Percentiles rank a stretch among this genome's conserved stretches.
Conservation (phyloP, 2,113 vertebrate species). For the Notothenia coriiceps region DNA sequence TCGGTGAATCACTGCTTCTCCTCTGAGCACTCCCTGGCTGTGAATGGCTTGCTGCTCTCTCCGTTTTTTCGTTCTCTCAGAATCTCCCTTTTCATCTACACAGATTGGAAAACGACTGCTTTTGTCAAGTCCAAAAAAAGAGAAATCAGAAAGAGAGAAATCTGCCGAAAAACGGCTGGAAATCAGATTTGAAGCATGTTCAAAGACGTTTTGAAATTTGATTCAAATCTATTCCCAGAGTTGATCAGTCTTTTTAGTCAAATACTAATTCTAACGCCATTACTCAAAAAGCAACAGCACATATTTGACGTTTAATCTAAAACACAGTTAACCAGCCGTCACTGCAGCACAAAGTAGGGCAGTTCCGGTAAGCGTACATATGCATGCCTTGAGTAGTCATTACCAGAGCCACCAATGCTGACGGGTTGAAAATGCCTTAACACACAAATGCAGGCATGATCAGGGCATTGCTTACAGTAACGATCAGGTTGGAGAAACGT, state of each 20-base stretch:
- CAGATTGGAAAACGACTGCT: background rate
- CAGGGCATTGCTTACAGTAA: background rate
- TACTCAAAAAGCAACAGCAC: background rate
- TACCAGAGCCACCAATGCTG: background rate
- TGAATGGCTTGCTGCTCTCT: conserved; percentile 48
- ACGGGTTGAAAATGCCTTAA: background rate
- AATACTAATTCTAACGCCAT: background rate
- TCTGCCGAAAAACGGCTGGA: background rate
- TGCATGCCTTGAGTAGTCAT: background rate
- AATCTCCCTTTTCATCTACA: background rate
- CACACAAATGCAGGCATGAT: background rate
- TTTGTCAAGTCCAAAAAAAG: background rate
- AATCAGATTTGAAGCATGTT: background rate
- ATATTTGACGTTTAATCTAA: background rate
- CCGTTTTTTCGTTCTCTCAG: background rate
- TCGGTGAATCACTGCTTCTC: conserved; percentile 50
- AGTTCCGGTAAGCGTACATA: background rate
- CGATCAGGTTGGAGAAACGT: background rate
- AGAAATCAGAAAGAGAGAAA: background rate
- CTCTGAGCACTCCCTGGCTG: conserved; percentile 40
- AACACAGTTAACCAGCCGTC: background rate
- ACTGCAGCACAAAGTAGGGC: conserved; percentile 17
- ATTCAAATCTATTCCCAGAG: background rate
- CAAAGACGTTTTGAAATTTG: background rate
- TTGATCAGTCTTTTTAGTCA: background rate